Evolutionary conservation across 2,888 invertebrate species (phyloP), one percentile per base, ranked within the genome.

Genomic region (Eumacrocentrus americanus): DNA sequence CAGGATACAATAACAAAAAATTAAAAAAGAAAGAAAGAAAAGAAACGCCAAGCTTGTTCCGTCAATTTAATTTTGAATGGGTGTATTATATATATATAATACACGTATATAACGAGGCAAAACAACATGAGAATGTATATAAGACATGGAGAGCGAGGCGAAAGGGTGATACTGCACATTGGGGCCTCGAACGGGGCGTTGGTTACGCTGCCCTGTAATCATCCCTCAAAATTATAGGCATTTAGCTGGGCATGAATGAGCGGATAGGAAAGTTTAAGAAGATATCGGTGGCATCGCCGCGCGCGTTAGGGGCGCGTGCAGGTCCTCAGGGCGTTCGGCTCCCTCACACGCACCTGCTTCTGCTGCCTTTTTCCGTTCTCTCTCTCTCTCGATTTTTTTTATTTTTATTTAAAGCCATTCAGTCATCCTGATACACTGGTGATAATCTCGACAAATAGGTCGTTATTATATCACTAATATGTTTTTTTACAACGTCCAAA

Each of bases 201-300:
- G 70, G 71, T 71, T 70, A 75, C 65, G 69, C 67, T 74, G 77
- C 74, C 78, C 78, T 79, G 76, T 80, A 80, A 80, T 80, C 79
- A 76, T 72, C 67, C 67, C 61, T 63, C 67, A 68, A 76, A 78
- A 80, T 80, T 80, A 80, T 79, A 79, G 80, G 73, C 76, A 79
- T 79, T 80, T 78, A 77, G 73, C 56, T 62, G 68, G 68, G 72
- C 74, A 71, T 75, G 76, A 76, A 77, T 72, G 76, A 75, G 71
- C 75, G 74, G 73, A 74, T 76, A 76, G 77, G 68, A 75, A 74
- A 76, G 75, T 73, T 76, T 72, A 63, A 65, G 67, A 72, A 71
- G 71, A 60, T 72, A 74, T 78, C 77, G 71, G 71, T 76, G 74
- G 77, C 73, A 76, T 77, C 70, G 65, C n/a, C n/a, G 62, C 68